phyloP scores from a whole-genome alignment of 1,140 invertebrate species.

The Drosophila pseudoananassae region DNA sequence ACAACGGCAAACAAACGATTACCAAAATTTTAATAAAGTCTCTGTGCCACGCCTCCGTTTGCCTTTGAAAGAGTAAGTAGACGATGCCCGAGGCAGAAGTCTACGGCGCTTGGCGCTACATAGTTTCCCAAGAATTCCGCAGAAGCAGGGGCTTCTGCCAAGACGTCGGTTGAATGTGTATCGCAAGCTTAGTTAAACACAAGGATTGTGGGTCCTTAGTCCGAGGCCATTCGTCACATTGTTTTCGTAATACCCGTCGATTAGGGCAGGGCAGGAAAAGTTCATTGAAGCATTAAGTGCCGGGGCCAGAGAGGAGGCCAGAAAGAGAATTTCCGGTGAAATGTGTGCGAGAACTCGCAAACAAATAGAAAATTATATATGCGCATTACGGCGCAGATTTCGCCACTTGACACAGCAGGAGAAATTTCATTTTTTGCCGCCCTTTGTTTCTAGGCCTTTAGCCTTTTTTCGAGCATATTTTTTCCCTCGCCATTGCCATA shows the following conservation, averaged over 20 bases:
- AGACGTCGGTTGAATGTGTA: background rate
- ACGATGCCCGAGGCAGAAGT: background rate
- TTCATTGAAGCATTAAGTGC: conserved; percentile 72
- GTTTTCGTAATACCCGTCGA: conserved; percentile 34
- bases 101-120: conserved; percentile 31
- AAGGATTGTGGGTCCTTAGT: background rate
- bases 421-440: conserved; percentile 15
- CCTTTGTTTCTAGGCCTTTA: background rate
- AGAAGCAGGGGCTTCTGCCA: too few species aligned
- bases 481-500: conserved; percentile 17
- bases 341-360: conserved; percentile 11
- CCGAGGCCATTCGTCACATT: conserved; percentile 19
- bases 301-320: conserved; percentile 10
- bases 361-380: conserved; percentile 71
- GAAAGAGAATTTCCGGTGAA: conserved; percentile 29
- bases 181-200: background rate
- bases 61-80: too few species aligned
- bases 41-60: conserved; percentile 16
- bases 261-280: conserved; percentile 27
- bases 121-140: conserved; percentile 33
- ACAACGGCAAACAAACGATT: conserved; percentile 38
- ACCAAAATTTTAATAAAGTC: conserved; percentile 66
- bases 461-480: conserved; percentile 3
- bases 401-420: conserved; percentile 62
- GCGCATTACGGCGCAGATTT: conserved; percentile 78